These are phyloP conservation scores for Anguilla anguilla DNA, from an alignment of 2,797 vertebrate species.

Conservation along the genomic window DNA sequence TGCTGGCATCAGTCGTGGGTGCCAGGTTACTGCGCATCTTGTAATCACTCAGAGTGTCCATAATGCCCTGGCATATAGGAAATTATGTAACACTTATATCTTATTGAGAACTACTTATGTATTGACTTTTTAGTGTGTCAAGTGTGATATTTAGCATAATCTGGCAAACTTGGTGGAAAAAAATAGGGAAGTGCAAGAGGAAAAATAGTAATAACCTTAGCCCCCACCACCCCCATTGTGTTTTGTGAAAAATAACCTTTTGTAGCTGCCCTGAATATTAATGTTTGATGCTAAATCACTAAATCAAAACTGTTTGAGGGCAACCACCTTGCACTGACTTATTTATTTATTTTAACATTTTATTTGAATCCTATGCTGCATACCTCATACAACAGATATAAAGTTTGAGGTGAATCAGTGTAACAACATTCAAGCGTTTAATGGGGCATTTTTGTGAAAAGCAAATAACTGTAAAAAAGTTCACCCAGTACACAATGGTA, in stretches of 20 bases:
- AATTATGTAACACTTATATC: neutral
- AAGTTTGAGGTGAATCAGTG: neutral
- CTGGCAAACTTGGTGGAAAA: neutral
- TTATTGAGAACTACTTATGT: neutral
- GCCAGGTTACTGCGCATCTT: neutral
- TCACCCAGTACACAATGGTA: neutral
- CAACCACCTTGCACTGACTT: neutral
- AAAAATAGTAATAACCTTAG: neutral
- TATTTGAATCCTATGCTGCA: neutral
- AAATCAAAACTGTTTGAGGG: neutral
- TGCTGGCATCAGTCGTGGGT: neutral
- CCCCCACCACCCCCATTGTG: neutral
- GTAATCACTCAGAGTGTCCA: neutral
- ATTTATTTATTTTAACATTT: neutral
- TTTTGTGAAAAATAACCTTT: neutral
- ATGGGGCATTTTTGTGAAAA: neutral
- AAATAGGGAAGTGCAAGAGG: neutral
- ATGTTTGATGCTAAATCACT: neutral
- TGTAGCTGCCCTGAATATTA: neutral
- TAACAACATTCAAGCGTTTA: neutral
- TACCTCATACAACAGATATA: neutral
- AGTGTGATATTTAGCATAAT: neutral
- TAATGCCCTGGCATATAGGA: neutral
- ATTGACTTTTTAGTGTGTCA: neutral
- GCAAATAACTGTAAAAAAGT: neutral